phyloP scores from a whole-genome alignment of 2,888 invertebrate genomes.

The Axea sp. region DNA sequence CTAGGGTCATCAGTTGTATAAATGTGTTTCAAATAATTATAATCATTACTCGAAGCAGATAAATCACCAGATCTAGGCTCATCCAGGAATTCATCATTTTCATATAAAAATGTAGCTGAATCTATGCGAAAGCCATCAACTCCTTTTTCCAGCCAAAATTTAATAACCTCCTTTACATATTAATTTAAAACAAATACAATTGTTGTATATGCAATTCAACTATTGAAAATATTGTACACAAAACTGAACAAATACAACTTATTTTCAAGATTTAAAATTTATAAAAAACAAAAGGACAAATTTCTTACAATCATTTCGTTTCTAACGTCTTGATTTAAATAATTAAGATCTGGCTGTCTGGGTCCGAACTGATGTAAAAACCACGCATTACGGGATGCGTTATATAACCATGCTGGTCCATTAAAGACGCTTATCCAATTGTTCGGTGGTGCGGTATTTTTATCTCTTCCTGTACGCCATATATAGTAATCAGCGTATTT shows the following conservation, averaged over 20 bases:
- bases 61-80: slow-evolving; percentile 81
- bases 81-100: slow-evolving; percentile 81
- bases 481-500: slow-evolving; percentile 81
- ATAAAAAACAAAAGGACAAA: too few relatives aligned
- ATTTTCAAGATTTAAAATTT: too few relatives aligned
- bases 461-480: slow-evolving; percentile 76
- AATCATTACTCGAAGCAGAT: slow-evolving; percentile 78
- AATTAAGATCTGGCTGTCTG: slow-evolving; percentile 82
- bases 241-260: too few relatives aligned
- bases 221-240: too few relatives aligned
- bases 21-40: slow-evolving; percentile 83
- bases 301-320: slow-evolving; percentile 74
- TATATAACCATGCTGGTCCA: slow-evolving; percentile 81
- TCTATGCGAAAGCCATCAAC: slow-evolving; percentile 93
- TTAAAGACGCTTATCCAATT: slow-evolving; percentile 81
- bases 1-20: slow-evolving; percentile 84
- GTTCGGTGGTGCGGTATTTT: slow-evolving; percentile 72
- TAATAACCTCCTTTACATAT: slow-evolving; percentile 82
- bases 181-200: too few relatives aligned
- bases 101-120: slow-evolving; percentile 85
- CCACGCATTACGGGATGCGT: slow-evolving; percentile 76
- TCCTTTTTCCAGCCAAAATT: slow-evolving; percentile 90
- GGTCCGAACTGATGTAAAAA: slow-evolving; percentile 81
- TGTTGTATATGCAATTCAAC: too few relatives aligned
- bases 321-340: slow-evolving; percentile 75